These are phyloP conservation scores for Ptychochromis oligacanthus DNA, from an alignment of 2,113 vertebrate species.

Conservation along the genomic window DNA sequence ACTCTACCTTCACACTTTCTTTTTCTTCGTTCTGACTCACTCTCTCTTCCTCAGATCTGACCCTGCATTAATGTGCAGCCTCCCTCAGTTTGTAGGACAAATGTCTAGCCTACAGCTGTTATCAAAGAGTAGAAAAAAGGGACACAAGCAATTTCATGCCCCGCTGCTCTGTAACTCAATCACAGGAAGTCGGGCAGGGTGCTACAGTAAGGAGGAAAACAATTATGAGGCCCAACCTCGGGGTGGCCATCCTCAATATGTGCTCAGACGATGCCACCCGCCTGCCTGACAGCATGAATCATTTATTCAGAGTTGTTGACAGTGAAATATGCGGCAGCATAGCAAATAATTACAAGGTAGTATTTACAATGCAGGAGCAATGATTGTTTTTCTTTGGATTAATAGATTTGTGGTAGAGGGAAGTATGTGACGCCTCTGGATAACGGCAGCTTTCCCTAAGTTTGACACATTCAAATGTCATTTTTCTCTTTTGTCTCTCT, in stretches of 20 bases:
- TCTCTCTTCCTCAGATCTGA: conserved; percentile 43
- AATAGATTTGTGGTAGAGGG: conserved; percentile 14
- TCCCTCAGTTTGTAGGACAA: conserved; percentile 60
- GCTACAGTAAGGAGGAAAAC: conserved; percentile 67
- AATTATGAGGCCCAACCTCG: conserved; percentile 64
- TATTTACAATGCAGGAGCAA: conserved; percentile 5
- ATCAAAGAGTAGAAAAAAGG: conserved; percentile 58
- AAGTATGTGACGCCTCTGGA: conserved; percentile 11
- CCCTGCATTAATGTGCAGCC: conserved; percentile 62
- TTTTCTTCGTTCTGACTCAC: conserved; percentile 17
- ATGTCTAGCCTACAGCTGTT: conserved; percentile 69
- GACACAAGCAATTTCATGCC: conserved; percentile 76
- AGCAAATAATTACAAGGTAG: conserved; percentile 48
- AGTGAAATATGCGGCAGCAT: conserved; percentile 53
- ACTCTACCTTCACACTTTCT: not conserved
- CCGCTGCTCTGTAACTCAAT: conserved; percentile 76
- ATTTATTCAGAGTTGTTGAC: conserved; percentile 66
- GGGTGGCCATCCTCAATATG: conserved; percentile 68
- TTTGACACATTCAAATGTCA: conserved; percentile 25
- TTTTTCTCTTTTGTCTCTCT: conserved; percentile 45
- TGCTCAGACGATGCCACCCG: conserved; percentile 41
- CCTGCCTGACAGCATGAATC: conserved; percentile 60
- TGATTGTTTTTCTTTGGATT: conserved; percentile 26
- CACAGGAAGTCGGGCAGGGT: conserved; percentile 57
- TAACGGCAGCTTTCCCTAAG: not conserved